These are phyloP conservation scores for Pantherophis guttatus DNA, from an alignment of 2,113 vertebrate species.

Conservation along the genomic window DNA sequence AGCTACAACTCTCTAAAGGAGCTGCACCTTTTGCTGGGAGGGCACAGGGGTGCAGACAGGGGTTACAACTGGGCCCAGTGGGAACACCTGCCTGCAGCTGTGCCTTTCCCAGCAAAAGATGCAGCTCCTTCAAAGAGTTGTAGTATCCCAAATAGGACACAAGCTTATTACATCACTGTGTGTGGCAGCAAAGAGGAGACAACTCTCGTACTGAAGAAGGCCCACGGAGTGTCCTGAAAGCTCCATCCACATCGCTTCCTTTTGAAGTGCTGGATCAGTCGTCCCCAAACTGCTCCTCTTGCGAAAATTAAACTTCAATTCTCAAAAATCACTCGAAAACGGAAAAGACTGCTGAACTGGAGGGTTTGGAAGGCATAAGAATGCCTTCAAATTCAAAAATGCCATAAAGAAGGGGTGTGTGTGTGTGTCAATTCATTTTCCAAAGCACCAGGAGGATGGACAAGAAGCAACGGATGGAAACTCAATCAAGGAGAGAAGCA, in stretches of 20 bases:
- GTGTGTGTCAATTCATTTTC: too few relatives aligned
- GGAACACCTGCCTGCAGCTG: too few relatives aligned
- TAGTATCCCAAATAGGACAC: background rate
- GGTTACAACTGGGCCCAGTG: background rate
- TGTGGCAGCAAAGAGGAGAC: background rate
- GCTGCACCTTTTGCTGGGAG: background rate
- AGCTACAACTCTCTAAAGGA: background rate
- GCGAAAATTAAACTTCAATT: background rate
- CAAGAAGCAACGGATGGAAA: too few relatives aligned
- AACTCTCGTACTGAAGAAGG: background rate
- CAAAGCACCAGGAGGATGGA: too few relatives aligned
- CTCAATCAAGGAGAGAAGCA: too few relatives aligned
- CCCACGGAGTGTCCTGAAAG: background rate
- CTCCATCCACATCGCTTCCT: background rate
- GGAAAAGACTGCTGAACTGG: background rate
- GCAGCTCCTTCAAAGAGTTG: too few relatives aligned
- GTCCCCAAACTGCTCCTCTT: background rate
- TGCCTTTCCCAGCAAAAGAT: too few relatives aligned
- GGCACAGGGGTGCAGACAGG: background rate
- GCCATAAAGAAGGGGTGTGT: too few relatives aligned
- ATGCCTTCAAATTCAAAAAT: too few relatives aligned
- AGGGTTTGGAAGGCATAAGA: background rate
- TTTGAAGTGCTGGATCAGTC: background rate
- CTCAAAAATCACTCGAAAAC: background rate
- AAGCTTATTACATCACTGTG: background rate